Base-by-base conservation (phyloP, 2,888 invertebrate genomes). In the Campopleginae sp. region DNA sequence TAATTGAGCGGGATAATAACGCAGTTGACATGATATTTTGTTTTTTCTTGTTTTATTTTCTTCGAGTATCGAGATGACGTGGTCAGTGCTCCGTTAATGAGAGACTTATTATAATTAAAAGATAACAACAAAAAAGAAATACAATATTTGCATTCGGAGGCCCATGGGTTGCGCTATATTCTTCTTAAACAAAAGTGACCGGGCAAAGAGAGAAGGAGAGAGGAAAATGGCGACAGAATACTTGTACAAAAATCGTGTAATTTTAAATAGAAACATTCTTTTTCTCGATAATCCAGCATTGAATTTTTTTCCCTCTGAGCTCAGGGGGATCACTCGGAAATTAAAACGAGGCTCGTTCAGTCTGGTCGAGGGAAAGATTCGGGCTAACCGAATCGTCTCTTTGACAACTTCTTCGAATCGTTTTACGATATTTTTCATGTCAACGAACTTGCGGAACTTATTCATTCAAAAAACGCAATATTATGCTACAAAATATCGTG, bases 131-230 rank as follows among this genome's bases (percentile, higher is more conserved):
- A 51, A 63, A 46, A 42, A 74, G 1, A 6, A 77, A 51, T 33
- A 82, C 42, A 77, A 51, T 75, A 75, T 80, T 82, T 78, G 72
- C 66, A 76, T 80, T 86, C 70, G 75, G 54, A 88, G 88, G 89
- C 89, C 89, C 87, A 86, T 84, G 78, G 88, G 91, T 91, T 91
- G 89, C 91, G 89, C 87, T 90, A 91, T 89, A 91, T 91, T 91
- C 90, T 92, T 92, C 90, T 92, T 91, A 89, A 88, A 87, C 38
- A 77, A 89, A 91, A 88, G 91, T 92, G 89, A 92, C 91, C 88
- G 91, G 90, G 89, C 89, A 86, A 74, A 48, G 23, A 76, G 54
- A 76, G 63, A 48, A 51, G 68, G 14, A 48, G 5, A 80, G 33
- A 42, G 54, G 71, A 76, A 74, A 65, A 38, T 63, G 27, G 27